Evolutionary conservation across 2,888 invertebrate species (phyloP).

Genomic region (Gymnosoma rotundatum): DNA sequence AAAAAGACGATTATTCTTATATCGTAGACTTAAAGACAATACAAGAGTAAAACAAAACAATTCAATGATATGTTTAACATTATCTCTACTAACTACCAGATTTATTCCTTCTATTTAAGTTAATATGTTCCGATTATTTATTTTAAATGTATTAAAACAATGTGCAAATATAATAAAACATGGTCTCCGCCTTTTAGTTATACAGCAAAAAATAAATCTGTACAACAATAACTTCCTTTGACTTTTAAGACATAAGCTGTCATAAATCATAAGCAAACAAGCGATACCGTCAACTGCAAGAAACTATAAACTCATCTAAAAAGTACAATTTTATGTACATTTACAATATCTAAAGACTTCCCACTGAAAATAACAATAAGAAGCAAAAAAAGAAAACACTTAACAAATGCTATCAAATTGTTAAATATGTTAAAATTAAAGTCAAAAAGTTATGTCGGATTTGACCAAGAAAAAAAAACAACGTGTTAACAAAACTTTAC

Average conservation of each 20-base stretch:
- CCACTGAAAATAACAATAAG: not conserved
- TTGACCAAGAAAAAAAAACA: constrained; percentile 46
- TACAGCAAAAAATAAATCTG: constrained; percentile 1
- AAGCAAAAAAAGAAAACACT: constrained; percentile 14
- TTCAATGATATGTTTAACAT: no score
- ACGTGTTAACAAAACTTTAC: constrained; percentile 58
- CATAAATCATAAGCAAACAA: no score
- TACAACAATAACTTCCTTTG: constrained; percentile 7
- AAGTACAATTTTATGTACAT: constrained; percentile 29
- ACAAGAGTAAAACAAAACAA: no score
- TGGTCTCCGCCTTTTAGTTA: not conserved
- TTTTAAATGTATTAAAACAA: constrained; percentile 20
- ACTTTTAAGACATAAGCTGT: constrained; percentile 37
- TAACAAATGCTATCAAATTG: constrained; percentile 14
- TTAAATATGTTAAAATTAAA: not conserved
- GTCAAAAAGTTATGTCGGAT: constrained; percentile 59
- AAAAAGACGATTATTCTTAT: no score
- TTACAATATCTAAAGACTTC: constrained; percentile 1
- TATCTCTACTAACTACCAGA: no score
- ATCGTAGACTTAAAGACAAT: no score
- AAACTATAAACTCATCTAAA: constrained; percentile 47
- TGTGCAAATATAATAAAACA: constrained; percentile 1
- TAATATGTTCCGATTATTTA: not conserved
- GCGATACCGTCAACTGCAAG: constrained; percentile 43
- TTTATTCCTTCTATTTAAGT: not conserved